Percentiles rank a stretch among this genome's conserved stretches.
Conservation (phyloP, 2,888 invertebrate species). For the Leucania comma region DNA sequence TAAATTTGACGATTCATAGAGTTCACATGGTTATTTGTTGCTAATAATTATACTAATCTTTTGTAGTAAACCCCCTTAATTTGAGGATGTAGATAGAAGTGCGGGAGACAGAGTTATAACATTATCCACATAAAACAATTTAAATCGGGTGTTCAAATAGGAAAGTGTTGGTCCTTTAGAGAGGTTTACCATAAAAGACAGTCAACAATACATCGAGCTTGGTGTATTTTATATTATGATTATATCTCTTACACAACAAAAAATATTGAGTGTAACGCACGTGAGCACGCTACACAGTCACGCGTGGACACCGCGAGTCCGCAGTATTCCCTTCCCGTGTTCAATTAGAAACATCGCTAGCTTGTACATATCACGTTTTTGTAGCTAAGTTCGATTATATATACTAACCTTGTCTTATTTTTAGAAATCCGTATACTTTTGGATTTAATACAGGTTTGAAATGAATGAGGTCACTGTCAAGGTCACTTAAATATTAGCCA, state of each 20-base stretch:
- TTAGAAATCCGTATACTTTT: neutral
- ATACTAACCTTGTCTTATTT: neutral
- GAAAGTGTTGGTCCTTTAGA: slow-evolving; percentile 79
- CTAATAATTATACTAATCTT: slow-evolving; percentile 78
- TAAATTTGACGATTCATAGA: slow-evolving; percentile 86
- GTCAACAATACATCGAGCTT: slow-evolving; percentile 83
- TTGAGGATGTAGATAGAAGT: slow-evolving; percentile 77
- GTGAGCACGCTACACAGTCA: slow-evolving; percentile 59
- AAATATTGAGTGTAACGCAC: slow-evolving; percentile 77
- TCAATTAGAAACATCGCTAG: neutral
- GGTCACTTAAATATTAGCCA: neutral
- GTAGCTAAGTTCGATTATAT: too few species aligned
- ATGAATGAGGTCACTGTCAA: too few species aligned
- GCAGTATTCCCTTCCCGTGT: neutral
- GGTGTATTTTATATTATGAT: slow-evolving; percentile 87
- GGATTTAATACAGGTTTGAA: neutral
- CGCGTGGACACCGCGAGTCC: slow-evolving; percentile 60
- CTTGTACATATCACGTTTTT: neutral
- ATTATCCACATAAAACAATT: slow-evolving; percentile 71
- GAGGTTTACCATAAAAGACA: slow-evolving; percentile 82
- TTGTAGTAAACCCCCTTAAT: slow-evolving; percentile 80
- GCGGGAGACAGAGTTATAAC: slow-evolving; percentile 71
- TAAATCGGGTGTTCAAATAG: slow-evolving; percentile 72
- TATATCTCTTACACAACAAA: slow-evolving; percentile 86
- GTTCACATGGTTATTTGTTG: slow-evolving; percentile 83